Evolutionary conservation across 2,888 invertebrate species (phyloP).

Genomic region (Synanthedon formicaeformis): DNA sequence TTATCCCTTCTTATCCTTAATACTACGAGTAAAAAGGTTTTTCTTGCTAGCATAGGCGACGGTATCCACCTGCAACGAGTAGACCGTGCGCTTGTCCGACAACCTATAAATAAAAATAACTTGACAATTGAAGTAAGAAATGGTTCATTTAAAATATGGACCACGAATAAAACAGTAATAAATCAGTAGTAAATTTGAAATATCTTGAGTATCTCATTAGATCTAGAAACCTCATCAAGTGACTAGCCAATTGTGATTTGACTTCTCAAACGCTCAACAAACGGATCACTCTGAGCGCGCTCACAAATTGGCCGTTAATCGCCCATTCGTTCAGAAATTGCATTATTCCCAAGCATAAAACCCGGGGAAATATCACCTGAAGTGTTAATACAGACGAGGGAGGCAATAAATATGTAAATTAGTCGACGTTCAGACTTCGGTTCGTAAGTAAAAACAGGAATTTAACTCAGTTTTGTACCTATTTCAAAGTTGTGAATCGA

Average conservation of each 20-base stretch:
- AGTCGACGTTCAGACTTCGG: slow-evolving; percentile 2
- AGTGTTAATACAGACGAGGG: slow-evolving; percentile 11
- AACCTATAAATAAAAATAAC: too few relatives aligned
- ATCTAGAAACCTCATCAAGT: too few relatives aligned
- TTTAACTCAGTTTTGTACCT: slow-evolving; percentile 1
- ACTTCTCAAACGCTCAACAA: background rate
- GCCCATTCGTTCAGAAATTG: slow-evolving; percentile 11
- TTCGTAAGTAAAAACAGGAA: slow-evolving; percentile 3
- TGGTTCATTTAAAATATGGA: too few relatives aligned
- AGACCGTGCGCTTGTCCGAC: too few relatives aligned
- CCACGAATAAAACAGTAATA: too few relatives aligned
- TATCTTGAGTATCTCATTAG: too few relatives aligned
- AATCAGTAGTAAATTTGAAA: too few relatives aligned
- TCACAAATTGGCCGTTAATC: slow-evolving; percentile 13
- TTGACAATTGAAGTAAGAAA: too few relatives aligned
- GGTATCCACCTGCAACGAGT: too few relatives aligned
- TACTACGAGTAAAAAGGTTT: too few relatives aligned
- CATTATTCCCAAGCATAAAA: slow-evolving; percentile 9
- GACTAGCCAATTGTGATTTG: background rate
- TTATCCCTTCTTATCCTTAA: too few relatives aligned
- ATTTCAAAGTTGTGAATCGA: background rate
- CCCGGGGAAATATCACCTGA: slow-evolving; percentile 3
- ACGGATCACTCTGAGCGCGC: slow-evolving; percentile 4
- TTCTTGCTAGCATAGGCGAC: too few relatives aligned
- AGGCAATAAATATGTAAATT: slow-evolving; percentile 7